Evolutionary conservation across 2,888 invertebrate species (phyloP), one percentile per base, ranked within the genome.

Genomic region (Ametastegia equiseti): DNA sequence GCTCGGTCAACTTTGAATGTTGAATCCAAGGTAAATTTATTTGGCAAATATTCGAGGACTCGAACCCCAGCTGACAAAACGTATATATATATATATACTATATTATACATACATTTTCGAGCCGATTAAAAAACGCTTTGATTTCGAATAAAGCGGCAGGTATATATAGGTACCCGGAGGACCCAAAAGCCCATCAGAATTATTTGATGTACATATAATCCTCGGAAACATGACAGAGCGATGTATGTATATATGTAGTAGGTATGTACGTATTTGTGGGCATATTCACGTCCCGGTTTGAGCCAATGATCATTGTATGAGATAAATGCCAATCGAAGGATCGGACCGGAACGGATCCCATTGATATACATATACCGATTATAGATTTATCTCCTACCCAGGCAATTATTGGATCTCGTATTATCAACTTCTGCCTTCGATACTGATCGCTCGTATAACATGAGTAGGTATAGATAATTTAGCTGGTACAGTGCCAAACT

Each of bases 21-120:
- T 15, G 71, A 47, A 54, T 75, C 36, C 45, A 19, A 36, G 54
- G 30, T 15, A 36, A 54, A 75, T 75, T 75, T 36, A 75, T 71
- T 71, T n/a, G 23, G 54, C 54, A 54, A 54, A 54, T 54, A 54
- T 54, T 23, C 54, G 9, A 9, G 23, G 9, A 11, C 23, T 2
- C 54, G 23, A 54, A 54, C 9, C 3, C 9, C 23, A n/a, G n/a
- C n/a, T n/a, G n/a, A n/a, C n/a, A n/a, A n/a, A n/a, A n/a, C n/a
- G n/a, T n/a, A n/a, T n/a, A n/a, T n/a, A n/a, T n/a, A n/a, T n/a
- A n/a, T n/a, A n/a, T n/a, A n/a, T n/a, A n/a, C n/a, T n/a, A n/a
- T n/a, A n/a, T 2, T 9, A 54, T 54, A 3, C 54, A 54, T 3
- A 2, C 11, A 9, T 3, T 54, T 54, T 54, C 23, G 9, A 11